Base-by-base conservation (phyloP, 1,140 invertebrate genomes). In the Anastrepha obliqua region DNA sequence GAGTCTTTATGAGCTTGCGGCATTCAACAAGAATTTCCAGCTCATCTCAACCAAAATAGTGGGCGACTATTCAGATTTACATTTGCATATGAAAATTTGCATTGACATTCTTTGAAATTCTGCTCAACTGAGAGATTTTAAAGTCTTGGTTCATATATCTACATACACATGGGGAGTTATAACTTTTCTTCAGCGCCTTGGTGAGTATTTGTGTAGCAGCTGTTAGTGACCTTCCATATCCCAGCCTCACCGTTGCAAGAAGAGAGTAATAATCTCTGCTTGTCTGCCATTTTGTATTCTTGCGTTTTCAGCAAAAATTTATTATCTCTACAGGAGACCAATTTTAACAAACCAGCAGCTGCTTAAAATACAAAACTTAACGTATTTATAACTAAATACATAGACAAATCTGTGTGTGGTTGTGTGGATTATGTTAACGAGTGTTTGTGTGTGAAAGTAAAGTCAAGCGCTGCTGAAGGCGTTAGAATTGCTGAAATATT, bases 221-320 rank as follows among this genome's bases (percentile, higher is more conserved):
- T 67, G 5, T 1, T 42, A 29, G 8, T 29, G n/a, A n/a, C 15
- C 39, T 11, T 29, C n/a, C 13, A 74, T 15, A 29, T 51, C 1
- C 70, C 11, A 2, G 11, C 39, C 11, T 64, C 9, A 15, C 13
- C 6, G 44, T 74, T 42, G 9, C 13, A n/a, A 51, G 29, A 2
- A 8, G 65, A 29, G 39, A 44, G 7, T 55, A 55, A 7, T 55
- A 6, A 81, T 29, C 64, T 29, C 7, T 55, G 47, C 13, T 55
- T 11, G 44, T 55, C 17, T 55, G 47, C 47, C 47, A 78, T 78
- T 78, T 78, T 78, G 47, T 78, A 78, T n/a, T 78, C 20, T 20
- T 17, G 47, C 8, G 20, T 55, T 81, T 81, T 51, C 74, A 81
- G 42, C 44, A 81, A 58, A 74, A 55, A 81, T 81, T 81, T 81